Conservation (phyloP, 2,888 invertebrate genomes). For the Oscheius myriophilus region DNA sequence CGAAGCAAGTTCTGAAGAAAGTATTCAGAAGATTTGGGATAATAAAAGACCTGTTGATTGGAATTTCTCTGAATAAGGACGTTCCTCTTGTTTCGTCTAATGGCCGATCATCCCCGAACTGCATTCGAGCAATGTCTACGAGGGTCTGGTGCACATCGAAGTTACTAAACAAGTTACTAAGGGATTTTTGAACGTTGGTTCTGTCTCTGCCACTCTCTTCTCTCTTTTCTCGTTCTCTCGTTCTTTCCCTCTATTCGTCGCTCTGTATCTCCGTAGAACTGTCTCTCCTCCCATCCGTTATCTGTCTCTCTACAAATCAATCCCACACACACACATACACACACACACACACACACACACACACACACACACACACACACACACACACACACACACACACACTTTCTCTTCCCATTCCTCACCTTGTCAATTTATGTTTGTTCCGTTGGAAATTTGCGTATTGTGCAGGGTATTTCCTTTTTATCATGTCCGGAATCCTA, state of each 20-base stretch:
- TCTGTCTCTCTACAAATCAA: constrained; percentile 67
- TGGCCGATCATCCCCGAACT: constrained; percentile 31
- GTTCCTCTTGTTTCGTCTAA: constrained; percentile 41
- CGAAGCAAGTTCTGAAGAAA: constrained; percentile 45
- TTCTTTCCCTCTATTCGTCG: too few species aligned
- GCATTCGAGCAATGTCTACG: constrained; percentile 61
- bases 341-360: too few species aligned
- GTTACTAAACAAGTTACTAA: constrained; percentile 66
- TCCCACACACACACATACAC: too few species aligned
- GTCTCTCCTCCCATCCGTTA: too few species aligned
- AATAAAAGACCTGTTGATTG: constrained; percentile 12
- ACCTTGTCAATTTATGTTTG: constrained; percentile 47
- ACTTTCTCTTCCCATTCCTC: not conserved
- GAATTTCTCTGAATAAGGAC: constrained; percentile 49
- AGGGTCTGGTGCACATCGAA: constrained; percentile 72
- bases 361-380: not conserved
- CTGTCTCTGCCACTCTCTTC: too few species aligned
- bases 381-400: not conserved
- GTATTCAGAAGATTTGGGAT: not conserved
- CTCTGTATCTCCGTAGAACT: too few species aligned
- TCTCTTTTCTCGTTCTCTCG: too few species aligned
- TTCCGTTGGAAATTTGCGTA: constrained; percentile 43
- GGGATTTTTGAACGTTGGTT: too few species aligned
- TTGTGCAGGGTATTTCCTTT: constrained; percentile 54
- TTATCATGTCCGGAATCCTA: constrained; percentile 70